phyloP scores from a whole-genome alignment of 2,113 vertebrate species.

The Zosterops japonicus region DNA sequence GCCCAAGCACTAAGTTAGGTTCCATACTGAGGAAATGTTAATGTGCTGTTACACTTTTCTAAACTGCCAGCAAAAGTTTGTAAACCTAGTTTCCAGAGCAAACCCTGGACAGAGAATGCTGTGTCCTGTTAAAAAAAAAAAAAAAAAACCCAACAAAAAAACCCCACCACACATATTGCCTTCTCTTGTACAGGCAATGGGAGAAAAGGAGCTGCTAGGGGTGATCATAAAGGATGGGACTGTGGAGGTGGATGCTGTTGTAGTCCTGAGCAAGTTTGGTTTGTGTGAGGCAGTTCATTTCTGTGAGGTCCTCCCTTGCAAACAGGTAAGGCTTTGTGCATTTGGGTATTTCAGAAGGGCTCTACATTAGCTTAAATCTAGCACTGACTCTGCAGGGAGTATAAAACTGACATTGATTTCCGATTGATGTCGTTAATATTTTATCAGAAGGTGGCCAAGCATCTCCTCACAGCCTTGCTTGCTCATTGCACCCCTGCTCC shows the following conservation, averaged over 20 bases:
- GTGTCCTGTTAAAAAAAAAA: neutral
- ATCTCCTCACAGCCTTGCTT: neutral
- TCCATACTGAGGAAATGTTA: neutral
- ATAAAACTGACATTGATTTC: neutral
- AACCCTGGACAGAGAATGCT: neutral
- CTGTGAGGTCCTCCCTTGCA: neutral
- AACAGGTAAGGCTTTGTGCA: neutral
- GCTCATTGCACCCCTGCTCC: neutral
- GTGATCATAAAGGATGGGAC: neutral
- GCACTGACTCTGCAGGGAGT: neutral
- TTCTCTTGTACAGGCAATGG: neutral
- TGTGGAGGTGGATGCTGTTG: neutral
- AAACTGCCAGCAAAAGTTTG: conserved; percentile 22
- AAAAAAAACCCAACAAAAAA: neutral
- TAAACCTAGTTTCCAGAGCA: neutral
- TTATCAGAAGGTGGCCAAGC: neutral
- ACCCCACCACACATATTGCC: neutral
- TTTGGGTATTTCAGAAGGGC: neutral
- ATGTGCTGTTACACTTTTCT: neutral
- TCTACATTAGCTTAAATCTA: neutral
- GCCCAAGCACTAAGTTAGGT: neutral
- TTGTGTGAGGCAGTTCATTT: neutral
- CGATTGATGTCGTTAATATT: neutral
- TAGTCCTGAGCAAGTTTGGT: neutral
- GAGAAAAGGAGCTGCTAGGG: neutral